Conservation (phyloP, 1,140 invertebrate species). For the Bradynema listronoti region DNA sequence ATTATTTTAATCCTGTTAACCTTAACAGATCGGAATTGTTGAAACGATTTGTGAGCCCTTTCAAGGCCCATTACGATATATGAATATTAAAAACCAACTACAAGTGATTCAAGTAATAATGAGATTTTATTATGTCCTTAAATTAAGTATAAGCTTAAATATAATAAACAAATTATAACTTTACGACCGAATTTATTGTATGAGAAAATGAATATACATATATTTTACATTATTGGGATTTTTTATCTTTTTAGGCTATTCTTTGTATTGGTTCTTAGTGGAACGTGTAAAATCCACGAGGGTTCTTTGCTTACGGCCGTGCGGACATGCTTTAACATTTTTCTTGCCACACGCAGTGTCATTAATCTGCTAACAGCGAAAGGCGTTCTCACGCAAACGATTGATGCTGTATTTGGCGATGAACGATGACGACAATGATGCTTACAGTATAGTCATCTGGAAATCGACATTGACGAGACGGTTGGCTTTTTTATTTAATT, state of each 20-base stretch:
- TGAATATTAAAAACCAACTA: constrained; percentile 90
- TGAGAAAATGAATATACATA: too few species aligned
- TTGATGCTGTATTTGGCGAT: constrained; percentile 94
- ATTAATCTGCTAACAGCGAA: constrained; percentile 98
- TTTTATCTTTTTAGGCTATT: constrained; percentile 67
- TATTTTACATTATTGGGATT: too few species aligned
- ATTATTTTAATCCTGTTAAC: constrained; percentile 73
- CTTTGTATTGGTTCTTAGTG: constrained; percentile 92
- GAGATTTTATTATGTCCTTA: too few species aligned
- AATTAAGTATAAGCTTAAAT: too few species aligned
- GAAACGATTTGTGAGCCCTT: constrained; percentile 96
- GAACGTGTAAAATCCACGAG: constrained; percentile 95
- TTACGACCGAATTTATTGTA: too few species aligned
- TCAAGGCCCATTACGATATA: constrained; percentile 90
- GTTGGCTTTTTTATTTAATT: too few species aligned
- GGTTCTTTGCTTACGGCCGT: constrained; percentile 87
- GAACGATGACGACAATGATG: constrained; percentile 68
- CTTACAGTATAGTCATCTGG: too few species aligned
- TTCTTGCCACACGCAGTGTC: constrained; percentile 86
- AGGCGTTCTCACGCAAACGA: constrained; percentile 95
- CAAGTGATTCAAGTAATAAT: constrained; percentile 97
- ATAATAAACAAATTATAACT: too few species aligned
- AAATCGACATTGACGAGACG: too few species aligned
- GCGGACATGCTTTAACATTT: constrained; percentile 91
- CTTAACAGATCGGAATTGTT: constrained; percentile 92